Evolutionary conservation across 2,113 vertebrate genomes (phyloP).

Genomic region (Anas platyrhynchos): DNA sequence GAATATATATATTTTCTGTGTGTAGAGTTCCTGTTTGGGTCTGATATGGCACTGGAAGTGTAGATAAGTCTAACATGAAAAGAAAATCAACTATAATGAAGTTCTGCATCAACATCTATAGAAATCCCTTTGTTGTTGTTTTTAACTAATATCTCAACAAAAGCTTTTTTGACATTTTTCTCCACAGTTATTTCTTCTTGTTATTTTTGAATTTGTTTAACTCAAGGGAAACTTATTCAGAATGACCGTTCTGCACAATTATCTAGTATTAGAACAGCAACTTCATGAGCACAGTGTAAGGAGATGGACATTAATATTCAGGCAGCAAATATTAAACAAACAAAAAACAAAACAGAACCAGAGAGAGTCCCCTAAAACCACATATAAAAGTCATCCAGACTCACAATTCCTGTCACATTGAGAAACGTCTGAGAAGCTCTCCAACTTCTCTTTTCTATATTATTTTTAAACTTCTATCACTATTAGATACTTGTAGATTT

Average conservation of each 20-base stretch:
- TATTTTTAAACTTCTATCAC: background rate
- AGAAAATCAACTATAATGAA: background rate
- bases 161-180: conserved; percentile 21
- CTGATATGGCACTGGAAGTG: background rate
- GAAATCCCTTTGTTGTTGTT: background rate
- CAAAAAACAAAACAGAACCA: background rate
- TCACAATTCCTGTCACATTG: background rate
- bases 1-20: background rate
- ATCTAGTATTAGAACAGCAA: background rate
- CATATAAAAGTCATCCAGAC: conserved; percentile 35
- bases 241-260: conserved; percentile 31
- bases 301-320: conserved; percentile 49
- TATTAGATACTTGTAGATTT: background rate
- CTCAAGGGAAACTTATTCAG: conserved; percentile 15
- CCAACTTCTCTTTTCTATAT: background rate
- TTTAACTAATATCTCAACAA: background rate
- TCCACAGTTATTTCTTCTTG: conserved; percentile 1
- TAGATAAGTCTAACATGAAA: background rate
- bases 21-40: background rate
- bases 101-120: background rate
- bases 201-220: conserved; percentile 22
- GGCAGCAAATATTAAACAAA: conserved; percentile 22
- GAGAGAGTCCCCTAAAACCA: conserved; percentile 20
- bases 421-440: background rate
- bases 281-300: conserved; percentile 20